Evolutionary conservation across 1,140 invertebrate genomes (phyloP).

Genomic region (Lysiphlebus fabarum): DNA sequence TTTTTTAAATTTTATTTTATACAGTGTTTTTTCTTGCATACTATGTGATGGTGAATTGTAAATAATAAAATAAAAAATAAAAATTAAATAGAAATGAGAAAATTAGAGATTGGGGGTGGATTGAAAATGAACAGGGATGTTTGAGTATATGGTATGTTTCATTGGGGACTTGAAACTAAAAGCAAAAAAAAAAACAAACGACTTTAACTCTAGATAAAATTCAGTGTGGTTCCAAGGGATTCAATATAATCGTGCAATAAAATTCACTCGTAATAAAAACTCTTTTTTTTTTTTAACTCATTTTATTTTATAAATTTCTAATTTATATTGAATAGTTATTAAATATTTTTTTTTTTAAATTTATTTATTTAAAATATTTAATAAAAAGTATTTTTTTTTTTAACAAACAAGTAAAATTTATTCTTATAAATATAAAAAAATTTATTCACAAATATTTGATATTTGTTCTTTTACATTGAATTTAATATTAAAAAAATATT

Average conservation of each 20-base stretch:
- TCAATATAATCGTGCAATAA: slow-evolving; percentile 53
- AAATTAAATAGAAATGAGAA: slow-evolving; percentile 3
- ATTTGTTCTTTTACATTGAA: no score
- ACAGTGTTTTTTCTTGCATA: no score
- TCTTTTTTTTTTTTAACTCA: slow-evolving; percentile 21
- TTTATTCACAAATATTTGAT: no score
- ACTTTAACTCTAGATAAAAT: slow-evolving; percentile 16
- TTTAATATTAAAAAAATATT: no score
- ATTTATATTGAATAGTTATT: not conserved
- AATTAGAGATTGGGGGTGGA: slow-evolving; percentile 21
- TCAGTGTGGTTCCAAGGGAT: slow-evolving; percentile 41
- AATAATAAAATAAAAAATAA: slow-evolving; percentile 1
- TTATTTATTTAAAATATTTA: not conserved
- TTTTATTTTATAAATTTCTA: slow-evolving; percentile 1
- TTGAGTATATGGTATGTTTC: slow-evolving; percentile 39
- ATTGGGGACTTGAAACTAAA: slow-evolving; percentile 25
- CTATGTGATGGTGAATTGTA: not conserved
- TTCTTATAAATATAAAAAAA: no score
- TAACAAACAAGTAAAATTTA: no score
- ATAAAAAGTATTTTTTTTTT: not conserved
- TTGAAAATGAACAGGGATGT: slow-evolving; percentile 31
- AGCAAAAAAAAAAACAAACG: slow-evolving; percentile 3
- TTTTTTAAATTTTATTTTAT: no score
- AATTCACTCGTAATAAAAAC: slow-evolving; percentile 48
- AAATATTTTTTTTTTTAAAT: slow-evolving; percentile 5